These are phyloP conservation scores for Linyphia triangularis DNA, from an alignment of 2,888 invertebrate species.

Conservation along the genomic window DNA sequence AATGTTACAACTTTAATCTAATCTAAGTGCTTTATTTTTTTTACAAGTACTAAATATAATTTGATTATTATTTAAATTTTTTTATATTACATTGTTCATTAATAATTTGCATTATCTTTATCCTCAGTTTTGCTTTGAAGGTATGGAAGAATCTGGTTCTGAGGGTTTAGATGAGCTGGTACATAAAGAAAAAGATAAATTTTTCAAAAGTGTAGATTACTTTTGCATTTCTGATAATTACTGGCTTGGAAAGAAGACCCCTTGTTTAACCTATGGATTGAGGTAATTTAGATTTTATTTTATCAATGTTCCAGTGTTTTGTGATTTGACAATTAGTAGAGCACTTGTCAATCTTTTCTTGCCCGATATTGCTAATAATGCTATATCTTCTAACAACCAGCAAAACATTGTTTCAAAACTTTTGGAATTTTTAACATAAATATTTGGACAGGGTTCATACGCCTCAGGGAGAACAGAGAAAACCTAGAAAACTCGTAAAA, in stretches of 20 bases:
- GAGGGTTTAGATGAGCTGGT: slow-evolving; percentile 95
- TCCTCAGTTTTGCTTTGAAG: slow-evolving; percentile 94
- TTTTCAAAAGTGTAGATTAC: slow-evolving; percentile 90
- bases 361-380: too few species aligned
- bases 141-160: slow-evolving; percentile 99
- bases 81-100: background rate
- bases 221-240: slow-evolving; percentile 99
- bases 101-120: background rate
- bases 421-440: too few species aligned
- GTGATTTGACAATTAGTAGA: too few species aligned
- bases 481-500: too few species aligned
- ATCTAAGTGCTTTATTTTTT: too few species aligned
- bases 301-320: too few species aligned
- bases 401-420: too few species aligned
- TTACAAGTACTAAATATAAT: background rate
- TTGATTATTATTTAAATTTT: background rate
- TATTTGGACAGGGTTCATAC: too few species aligned
- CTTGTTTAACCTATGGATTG: slow-evolving; percentile 97
- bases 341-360: too few species aligned
- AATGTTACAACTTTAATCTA: too few species aligned
- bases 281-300: slow-evolving; percentile 80
- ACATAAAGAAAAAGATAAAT: slow-evolving; percentile 85
- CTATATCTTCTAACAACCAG: too few species aligned
- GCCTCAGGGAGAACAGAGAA: too few species aligned
- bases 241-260: slow-evolving; percentile 97